phyloP scores from a whole-genome alignment of 1,140 invertebrate genomes.

The Pseudoatta argentina region DNA sequence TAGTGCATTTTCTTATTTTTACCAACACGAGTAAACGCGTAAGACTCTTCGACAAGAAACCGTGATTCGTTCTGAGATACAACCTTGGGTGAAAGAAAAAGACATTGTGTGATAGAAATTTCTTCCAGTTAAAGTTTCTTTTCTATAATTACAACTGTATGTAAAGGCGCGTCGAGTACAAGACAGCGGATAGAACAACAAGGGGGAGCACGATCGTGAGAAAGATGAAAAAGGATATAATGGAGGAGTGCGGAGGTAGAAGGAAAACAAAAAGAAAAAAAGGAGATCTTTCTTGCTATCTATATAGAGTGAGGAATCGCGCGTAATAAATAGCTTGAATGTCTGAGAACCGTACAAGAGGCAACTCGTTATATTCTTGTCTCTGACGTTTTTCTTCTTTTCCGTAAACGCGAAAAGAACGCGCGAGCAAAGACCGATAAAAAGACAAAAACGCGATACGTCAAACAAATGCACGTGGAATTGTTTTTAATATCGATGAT shows the following conservation, averaged over 20 bases:
- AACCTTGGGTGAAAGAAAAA: conserved; percentile 19
- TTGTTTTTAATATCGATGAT: conserved; percentile 3
- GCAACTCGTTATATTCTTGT: background rate
- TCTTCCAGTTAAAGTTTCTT: conserved; percentile 46
- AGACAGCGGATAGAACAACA: background rate
- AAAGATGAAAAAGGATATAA: conserved; percentile 59
- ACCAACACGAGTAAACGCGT: background rate
- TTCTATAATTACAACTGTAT: conserved; percentile 44
- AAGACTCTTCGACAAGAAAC: conserved; percentile 27
- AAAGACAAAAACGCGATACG: background rate
- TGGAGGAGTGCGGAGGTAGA: conserved; percentile 26
- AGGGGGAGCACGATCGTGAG: conserved; percentile 38
- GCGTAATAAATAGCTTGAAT: conserved; percentile 72
- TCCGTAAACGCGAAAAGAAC: conserved; percentile 66
- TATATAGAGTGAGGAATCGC: background rate
- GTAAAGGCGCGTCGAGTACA: background rate
- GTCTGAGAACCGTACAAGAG: conserved; percentile 72
- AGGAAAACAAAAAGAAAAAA: conserved; percentile 36
- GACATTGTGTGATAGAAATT: conserved; percentile 14
- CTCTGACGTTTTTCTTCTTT: conserved; percentile 44
- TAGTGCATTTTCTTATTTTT: too few species aligned
- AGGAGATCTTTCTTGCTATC: conserved; percentile 21
- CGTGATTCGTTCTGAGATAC: conserved; percentile 27
- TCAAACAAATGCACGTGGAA: background rate
- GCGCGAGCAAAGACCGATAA: background rate